Conservation (phyloP, 2,888 invertebrate genomes). For the Archips xylosteana region DNA sequence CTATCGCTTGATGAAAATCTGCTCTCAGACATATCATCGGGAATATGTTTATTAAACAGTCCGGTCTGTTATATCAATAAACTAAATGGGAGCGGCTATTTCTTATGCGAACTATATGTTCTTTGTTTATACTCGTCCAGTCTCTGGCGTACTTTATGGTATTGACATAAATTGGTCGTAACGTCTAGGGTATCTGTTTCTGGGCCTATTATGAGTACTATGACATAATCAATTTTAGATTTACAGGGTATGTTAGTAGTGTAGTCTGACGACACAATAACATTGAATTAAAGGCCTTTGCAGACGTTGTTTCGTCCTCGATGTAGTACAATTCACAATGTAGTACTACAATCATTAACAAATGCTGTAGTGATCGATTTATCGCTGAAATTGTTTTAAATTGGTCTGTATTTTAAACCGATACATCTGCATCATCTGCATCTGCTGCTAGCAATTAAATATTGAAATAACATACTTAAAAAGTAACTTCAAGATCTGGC, state of each 20-base stretch:
- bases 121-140: not conserved
- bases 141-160: not conserved
- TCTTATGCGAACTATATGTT: not conserved
- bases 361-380: too few relatives aligned
- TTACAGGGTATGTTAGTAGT: not conserved
- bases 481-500: not conserved
- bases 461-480: not conserved
- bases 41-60: slow-evolving; percentile 32
- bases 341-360: too few relatives aligned
- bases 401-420: too few relatives aligned
- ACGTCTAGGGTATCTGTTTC: not conserved
- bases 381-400: too few relatives aligned
- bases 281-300: too few relatives aligned
- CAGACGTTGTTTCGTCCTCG: too few relatives aligned
- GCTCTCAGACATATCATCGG: slow-evolving; percentile 13
- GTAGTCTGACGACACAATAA: not conserved
- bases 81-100: slow-evolving; percentile 22
- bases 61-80: slow-evolving; percentile 26
- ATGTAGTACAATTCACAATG: too few relatives aligned
- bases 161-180: slow-evolving; percentile 7
- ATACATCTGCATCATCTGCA: too few relatives aligned
- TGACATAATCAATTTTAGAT: not conserved
- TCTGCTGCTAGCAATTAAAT: too few relatives aligned
- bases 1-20: slow-evolving; percentile 25
- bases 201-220: not conserved